Base-by-base conservation (phyloP, 2,888 invertebrate genomes). In the Atrina japonica region DNA sequence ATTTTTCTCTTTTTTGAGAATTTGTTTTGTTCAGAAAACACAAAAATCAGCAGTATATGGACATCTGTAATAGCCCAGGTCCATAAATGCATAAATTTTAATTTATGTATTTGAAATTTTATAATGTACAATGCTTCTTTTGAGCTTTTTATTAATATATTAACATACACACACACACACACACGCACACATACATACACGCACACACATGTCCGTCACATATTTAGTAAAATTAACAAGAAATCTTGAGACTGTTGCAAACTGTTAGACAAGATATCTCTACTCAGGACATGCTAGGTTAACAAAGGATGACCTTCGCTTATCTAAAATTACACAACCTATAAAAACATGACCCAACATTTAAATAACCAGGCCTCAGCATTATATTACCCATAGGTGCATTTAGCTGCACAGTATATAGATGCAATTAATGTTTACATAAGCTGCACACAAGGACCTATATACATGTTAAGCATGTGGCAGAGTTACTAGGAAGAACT, bases 271-370 rank as follows among this genome's bases (percentile, higher is more conserved):
- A 23, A 3, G 23, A 23, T n/a, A 56, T n/a, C 18, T n/a, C 27
- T 9, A 56, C 18, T 18, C 40, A 27, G 21, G 23, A 64, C 63
- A 41, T 64, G 63, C 43, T 35, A 52, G 63, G 63, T 64, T 52
- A 53, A 23, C 40, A 14, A 41, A 52, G 25, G n/a, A 14, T 56
- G 56, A 59, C 47, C 40, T 27, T 35, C 29, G 23, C 67, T 67
- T 67, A 67, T 67, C 67, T 67, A 67, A 47, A 59, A 53, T 67
- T 67, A 58, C 60, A 60, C 67, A 67, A 67, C 27, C 49, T 47
- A 30, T 43, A 29, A 25, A 67, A 45, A 53, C 67, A 67, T 67
- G 67, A 60, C 67, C 67, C 43, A 52, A 66, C 66, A 59, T 30
- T 59, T 41, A 53, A 66, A 67, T 64, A 29, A 52, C 56, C 56